Evolutionary conservation across 1,140 invertebrate species (phyloP).

Genomic region (Myzus persicae): DNA sequence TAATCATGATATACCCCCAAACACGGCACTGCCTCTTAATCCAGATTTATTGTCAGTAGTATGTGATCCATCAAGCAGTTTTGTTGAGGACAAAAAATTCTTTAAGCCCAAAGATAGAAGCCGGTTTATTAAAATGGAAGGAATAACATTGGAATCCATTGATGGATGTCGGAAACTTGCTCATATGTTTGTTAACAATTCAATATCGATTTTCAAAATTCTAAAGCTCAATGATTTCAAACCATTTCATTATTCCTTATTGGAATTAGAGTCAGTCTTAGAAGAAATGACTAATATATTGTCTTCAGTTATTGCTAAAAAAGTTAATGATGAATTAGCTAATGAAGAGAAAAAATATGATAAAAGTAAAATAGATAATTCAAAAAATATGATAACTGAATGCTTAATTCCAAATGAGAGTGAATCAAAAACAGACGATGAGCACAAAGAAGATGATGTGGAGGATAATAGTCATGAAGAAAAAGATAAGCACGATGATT

Average conservation of each 20-base stretch:
- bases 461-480: constrained; percentile 35
- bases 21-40: constrained; percentile 26
- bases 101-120: not conserved
- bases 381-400: not conserved
- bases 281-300: constrained; percentile 25
- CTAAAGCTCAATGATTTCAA: constrained; percentile 11
- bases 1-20: constrained; percentile 26
- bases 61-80: constrained; percentile 10
- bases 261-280: constrained; percentile 29
- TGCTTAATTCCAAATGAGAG: not conserved
- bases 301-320: constrained; percentile 24
- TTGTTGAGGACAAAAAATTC: not conserved
- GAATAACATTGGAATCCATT: not conserved
- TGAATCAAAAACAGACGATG: constrained; percentile 32
- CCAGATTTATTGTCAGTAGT: not conserved
- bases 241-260: constrained; percentile 17
- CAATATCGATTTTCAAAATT: constrained; percentile 28
- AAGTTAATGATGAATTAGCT: constrained; percentile 25
- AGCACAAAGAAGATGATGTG: constrained; percentile 41
- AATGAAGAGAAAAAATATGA: not conserved
- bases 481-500: constrained; percentile 47
- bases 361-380: not conserved
- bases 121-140: not conserved
- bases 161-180: constrained; percentile 13
- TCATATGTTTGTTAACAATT: constrained; percentile 31